Evolutionary conservation across 1,140 invertebrate genomes (phyloP).

Genomic region (Anoplolepis gracilipes): DNA sequence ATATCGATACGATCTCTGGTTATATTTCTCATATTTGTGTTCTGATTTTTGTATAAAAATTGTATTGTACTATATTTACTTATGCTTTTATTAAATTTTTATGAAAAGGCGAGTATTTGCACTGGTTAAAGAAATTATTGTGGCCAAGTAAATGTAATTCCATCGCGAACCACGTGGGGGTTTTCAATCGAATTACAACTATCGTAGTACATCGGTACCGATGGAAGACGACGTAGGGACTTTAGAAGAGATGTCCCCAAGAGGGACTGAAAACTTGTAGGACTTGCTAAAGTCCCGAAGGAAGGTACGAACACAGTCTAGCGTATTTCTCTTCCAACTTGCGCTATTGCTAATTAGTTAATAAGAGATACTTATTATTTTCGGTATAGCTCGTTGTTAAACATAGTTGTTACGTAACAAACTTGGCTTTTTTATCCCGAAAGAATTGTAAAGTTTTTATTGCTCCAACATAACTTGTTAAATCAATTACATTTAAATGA

Average conservation of each 20-base stretch:
- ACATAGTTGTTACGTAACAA: not conserved
- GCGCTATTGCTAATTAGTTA: not conserved
- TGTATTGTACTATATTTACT: not conserved
- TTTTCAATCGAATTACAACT: slow-evolving; percentile 71
- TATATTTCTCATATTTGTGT: not conserved
- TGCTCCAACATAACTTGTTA: not conserved
- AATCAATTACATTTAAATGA: slow-evolving; percentile 7
- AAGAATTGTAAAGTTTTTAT: not conserved
- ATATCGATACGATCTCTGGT: not conserved
- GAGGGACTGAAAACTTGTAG: slow-evolving; percentile 55
- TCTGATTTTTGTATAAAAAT: not conserved
- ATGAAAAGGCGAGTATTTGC: not conserved
- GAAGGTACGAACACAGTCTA: slow-evolving; percentile 6
- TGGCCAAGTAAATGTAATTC: slow-evolving; percentile 20
- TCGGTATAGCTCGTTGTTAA: not conserved
- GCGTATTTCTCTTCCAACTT: not conserved
- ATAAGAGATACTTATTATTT: slow-evolving; percentile 16
- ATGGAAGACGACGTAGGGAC: slow-evolving; percentile 46
- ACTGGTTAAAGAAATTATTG: slow-evolving; percentile 17
- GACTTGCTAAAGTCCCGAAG: slow-evolving; percentile 28
- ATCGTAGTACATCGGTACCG: slow-evolving; percentile 61
- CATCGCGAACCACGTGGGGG: slow-evolving; percentile 26
- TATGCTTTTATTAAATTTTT: slow-evolving; percentile 12
- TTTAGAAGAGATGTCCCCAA: slow-evolving; percentile 59
- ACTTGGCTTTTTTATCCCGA: not conserved